A percentile compares a stretch with the other conserved stretches of the same genome.
These are phyloP conservation scores for Sternarchorhynchus goeldii DNA, from an alignment of 2,797 vertebrate genomes.

Conservation along the genomic window DNA sequence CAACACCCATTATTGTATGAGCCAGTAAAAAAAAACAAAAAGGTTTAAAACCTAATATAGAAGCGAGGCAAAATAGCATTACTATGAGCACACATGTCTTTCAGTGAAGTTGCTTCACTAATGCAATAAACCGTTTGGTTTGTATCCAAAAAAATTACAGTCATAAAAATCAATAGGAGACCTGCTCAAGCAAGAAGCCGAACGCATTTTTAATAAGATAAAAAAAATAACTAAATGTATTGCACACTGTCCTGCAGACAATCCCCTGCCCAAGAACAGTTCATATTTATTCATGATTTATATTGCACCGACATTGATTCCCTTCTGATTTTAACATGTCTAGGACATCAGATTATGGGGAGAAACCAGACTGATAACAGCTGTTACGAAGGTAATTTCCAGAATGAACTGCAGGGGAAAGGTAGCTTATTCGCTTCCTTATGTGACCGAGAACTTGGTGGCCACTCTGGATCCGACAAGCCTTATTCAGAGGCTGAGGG, in stretches of 20 bases:
- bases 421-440: not conserved
- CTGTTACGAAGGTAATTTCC: too few species aligned
- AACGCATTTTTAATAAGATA: constrained; percentile 40
- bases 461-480: too few species aligned
- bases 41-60: constrained; percentile 23
- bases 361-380: not conserved
- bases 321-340: not conserved
- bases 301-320: not conserved
- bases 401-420: not conserved
- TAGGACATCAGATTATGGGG: not conserved
- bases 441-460: not conserved
- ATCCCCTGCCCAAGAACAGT: constrained; percentile 13
- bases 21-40: constrained; percentile 26
- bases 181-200: constrained; percentile 30
- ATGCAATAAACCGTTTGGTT: constrained; percentile 51
- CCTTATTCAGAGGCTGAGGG: too few species aligned
- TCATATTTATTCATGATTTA: constrained; percentile 8
- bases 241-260: constrained; percentile 34
- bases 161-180: constrained; percentile 37
- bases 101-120: constrained; percentile 39
- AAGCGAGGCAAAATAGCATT: constrained; percentile 17
- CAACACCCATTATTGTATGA: not conserved
- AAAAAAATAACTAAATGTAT: constrained; percentile 30
- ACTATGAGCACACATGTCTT: constrained; percentile 23
- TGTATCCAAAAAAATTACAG: constrained; percentile 51